These are phyloP conservation scores for Anas flavirostris DNA, from an alignment of 2,797 vertebrate species.

Conservation along the genomic window DNA sequence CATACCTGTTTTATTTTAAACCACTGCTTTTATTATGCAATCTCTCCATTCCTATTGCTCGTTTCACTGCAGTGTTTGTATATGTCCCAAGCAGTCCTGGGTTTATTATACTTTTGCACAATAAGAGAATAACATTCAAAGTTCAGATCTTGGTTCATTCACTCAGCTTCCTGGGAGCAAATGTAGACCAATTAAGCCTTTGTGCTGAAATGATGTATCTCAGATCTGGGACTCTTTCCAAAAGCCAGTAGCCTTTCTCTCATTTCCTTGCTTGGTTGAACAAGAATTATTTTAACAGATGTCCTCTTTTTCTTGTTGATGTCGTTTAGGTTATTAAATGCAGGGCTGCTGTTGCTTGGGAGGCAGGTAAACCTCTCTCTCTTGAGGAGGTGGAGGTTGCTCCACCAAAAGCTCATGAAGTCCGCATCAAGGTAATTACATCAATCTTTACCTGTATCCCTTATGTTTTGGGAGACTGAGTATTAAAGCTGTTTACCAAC, in stretches of 20 bases:
- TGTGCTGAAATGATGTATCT: background rate
- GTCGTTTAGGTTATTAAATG: constrained; percentile 91
- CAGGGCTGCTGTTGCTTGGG: constrained; percentile 96
- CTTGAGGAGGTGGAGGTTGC: constrained; percentile 95
- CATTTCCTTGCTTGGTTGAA: constrained; percentile 21
- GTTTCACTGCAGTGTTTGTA: background rate
- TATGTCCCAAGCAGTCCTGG: background rate
- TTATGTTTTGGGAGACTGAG: background rate
- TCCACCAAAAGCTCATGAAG: constrained; percentile 93
- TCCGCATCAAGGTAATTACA: constrained; percentile 92
- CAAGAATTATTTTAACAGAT: constrained; percentile 31
- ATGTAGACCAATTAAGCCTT: constrained; percentile 16
- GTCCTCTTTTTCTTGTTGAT: background rate
- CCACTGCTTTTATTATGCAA: background rate
- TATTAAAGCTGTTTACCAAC: background rate
- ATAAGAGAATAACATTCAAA: background rate
- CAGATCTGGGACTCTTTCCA: constrained; percentile 27
- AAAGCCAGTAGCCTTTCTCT: background rate
- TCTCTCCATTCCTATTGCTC: background rate
- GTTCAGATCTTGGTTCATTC: background rate
- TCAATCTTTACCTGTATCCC: background rate
- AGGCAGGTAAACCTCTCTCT: constrained; percentile 89
- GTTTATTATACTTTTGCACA: background rate
- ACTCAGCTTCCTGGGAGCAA: background rate
- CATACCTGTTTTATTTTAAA: background rate